Conservation (phyloP, 2,113 vertebrate genomes). For the Triplophysa rosa region DNA sequence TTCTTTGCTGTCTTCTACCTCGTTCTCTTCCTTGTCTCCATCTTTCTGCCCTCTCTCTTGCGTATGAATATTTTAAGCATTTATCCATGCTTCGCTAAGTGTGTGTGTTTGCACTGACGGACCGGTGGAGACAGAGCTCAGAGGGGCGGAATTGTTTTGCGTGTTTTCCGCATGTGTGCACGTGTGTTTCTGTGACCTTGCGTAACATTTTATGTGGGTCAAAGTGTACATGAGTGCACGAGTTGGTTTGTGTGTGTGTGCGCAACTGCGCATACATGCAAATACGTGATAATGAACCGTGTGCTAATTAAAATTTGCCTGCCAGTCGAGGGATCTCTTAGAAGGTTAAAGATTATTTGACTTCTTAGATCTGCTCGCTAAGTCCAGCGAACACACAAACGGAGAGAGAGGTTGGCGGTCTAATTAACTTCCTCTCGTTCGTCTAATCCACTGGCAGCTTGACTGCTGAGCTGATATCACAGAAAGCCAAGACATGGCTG, state of each 20-base stretch:
- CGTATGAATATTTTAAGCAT: conserved; percentile 70
- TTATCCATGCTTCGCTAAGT: conserved; percentile 65
- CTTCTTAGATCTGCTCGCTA: neutral
- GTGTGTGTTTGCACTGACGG: conserved; percentile 57
- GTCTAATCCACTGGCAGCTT: conserved; percentile 30
- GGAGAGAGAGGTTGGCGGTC: neutral
- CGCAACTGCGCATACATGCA: conserved; percentile 25
- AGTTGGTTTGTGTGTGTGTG: neutral
- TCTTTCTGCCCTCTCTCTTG: neutral
- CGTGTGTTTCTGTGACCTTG: conserved; percentile 9
- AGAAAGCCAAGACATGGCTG: conserved; percentile 3
- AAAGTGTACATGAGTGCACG: neutral
- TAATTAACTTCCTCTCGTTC: conserved; percentile 17
- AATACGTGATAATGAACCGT: conserved; percentile 6
- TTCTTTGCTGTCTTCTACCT: neutral
- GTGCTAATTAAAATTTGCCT: conserved; percentile 16
- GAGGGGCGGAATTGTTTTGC: neutral
- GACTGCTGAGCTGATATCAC: conserved; percentile 29
- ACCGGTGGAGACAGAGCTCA: conserved; percentile 49
- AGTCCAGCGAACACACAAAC: no score
- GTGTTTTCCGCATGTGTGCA: conserved; percentile 19
- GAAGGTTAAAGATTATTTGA: conserved; percentile 21
- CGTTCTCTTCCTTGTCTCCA: neutral
- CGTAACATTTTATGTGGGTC: neutral
- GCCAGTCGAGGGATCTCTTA: conserved; percentile 9